A percentile compares a stretch with the other conserved stretches of the same genome.
Evolutionary conservation across 2,888 invertebrate species (phyloP).

Genomic region (Bombylius discolor): DNA sequence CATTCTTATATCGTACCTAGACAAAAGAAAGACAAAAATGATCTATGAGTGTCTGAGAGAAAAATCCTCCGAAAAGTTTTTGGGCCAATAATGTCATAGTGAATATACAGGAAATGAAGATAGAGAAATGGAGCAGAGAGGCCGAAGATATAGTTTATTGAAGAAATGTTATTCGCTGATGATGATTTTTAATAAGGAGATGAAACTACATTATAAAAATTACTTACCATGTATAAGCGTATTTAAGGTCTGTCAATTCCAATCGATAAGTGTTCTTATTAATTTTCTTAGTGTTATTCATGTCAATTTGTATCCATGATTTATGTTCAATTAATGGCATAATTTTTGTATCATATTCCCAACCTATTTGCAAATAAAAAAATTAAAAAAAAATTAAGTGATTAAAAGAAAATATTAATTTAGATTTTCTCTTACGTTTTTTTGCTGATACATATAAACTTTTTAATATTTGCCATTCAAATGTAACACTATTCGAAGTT

Average conservation of each 20-base stretch:
- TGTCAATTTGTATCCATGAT: not conserved
- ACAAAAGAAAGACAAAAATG: slow-evolving; percentile 49
- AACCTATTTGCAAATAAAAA: slow-evolving; percentile 11
- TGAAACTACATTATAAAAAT: no score
- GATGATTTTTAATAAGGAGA: no score
- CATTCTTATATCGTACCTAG: slow-evolving; percentile 56
- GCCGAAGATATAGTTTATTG: no score
- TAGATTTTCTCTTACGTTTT: not conserved
- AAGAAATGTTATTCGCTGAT: no score
- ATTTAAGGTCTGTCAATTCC: not conserved
- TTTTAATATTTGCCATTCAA: slow-evolving; percentile 25
- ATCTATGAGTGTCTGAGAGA: no score
- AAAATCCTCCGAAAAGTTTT: no score
- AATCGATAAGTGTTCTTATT: not conserved
- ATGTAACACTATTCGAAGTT: slow-evolving; percentile 22
- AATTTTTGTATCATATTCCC: slow-evolving; percentile 21
- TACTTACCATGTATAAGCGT: slow-evolving; percentile 8
- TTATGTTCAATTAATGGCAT: not conserved
- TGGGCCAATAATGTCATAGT: no score
- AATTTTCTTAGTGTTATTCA: slow-evolving; percentile 1
- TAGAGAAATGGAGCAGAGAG: no score
- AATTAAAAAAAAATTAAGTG: not conserved
- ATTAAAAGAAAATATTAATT: no score
- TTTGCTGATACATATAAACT: slow-evolving; percentile 13
- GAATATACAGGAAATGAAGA: no score